phyloP scores from a whole-genome alignment of 2,797 vertebrate species.

The Sebastes hubbsi region DNA sequence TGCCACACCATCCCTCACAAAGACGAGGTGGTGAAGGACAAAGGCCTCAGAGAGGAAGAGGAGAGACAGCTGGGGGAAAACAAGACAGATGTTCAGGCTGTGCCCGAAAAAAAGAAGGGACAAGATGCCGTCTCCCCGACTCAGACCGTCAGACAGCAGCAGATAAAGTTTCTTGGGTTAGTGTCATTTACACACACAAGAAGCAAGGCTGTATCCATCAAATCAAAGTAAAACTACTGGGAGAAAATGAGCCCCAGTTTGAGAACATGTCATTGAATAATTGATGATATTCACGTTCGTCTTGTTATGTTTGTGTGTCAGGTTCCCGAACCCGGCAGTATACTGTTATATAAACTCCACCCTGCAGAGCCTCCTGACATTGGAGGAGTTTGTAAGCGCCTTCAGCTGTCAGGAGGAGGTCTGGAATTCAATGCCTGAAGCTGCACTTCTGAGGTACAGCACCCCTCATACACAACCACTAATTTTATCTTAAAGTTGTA shows the following conservation, averaged over 20 bases:
- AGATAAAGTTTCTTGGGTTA: neutral
- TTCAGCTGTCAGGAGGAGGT: neutral
- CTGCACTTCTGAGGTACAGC: neutral
- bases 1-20: neutral
- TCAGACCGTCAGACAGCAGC: no score
- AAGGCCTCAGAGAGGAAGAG: neutral
- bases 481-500: neutral
- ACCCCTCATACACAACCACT: neutral
- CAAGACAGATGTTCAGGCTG: neutral
- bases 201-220: neutral
- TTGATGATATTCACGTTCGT: neutral
- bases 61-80: neutral
- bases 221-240: neutral
- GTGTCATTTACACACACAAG: neutral
- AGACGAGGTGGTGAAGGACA: neutral
- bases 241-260: neutral
- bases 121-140: neutral
- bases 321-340: neutral
- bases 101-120: neutral
- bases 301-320: neutral
- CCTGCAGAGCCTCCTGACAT: conserved; percentile 14
- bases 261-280: neutral
- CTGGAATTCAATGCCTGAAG: neutral
- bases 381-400: neutral
- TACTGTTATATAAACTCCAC: conserved; percentile 1